These are phyloP conservation scores for Drosophila gaucha DNA, from an alignment of 2,888 invertebrate genomes.

Conservation along the genomic window DNA sequence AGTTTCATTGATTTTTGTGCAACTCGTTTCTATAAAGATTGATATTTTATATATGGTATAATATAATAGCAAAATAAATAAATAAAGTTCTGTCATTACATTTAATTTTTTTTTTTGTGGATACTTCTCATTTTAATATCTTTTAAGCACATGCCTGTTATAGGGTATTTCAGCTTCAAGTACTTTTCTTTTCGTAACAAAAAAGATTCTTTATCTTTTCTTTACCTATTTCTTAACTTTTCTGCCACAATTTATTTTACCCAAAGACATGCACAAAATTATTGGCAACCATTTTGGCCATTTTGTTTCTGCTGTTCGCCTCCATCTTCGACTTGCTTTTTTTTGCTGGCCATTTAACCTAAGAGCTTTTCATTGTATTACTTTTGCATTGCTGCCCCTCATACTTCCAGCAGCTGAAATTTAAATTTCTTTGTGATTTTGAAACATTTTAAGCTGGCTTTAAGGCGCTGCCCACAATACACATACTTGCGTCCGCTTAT, in stretches of 20 bases:
- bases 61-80: too few species aligned
- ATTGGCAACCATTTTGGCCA: slow-evolving; percentile 49
- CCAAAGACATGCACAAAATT: slow-evolving; percentile 31
- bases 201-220: slow-evolving; percentile 26
- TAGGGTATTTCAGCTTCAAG: neutral
- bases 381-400: slow-evolving; percentile 26
- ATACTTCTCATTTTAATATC: too few species aligned
- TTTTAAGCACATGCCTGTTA: too few species aligned
- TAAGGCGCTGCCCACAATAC: neutral
- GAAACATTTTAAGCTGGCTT: neutral
- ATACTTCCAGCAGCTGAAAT: slow-evolving; percentile 17
- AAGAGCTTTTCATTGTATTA: slow-evolving; percentile 67
- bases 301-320: slow-evolving; percentile 10
- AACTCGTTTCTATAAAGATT: too few species aligned
- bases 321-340: slow-evolving; percentile 15
- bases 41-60: too few species aligned
- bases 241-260: slow-evolving; percentile 32
- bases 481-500: neutral
- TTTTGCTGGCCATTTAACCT: slow-evolving; percentile 50
- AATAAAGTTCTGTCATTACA: too few species aligned
- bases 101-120: too few species aligned
- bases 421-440: slow-evolving; percentile 24
- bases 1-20: too few species aligned
- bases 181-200: neutral
- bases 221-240: slow-evolving; percentile 23